These are phyloP conservation scores for Philopedon plagiatum DNA, from an alignment of 2,888 invertebrate genomes.

Conservation along the genomic window DNA sequence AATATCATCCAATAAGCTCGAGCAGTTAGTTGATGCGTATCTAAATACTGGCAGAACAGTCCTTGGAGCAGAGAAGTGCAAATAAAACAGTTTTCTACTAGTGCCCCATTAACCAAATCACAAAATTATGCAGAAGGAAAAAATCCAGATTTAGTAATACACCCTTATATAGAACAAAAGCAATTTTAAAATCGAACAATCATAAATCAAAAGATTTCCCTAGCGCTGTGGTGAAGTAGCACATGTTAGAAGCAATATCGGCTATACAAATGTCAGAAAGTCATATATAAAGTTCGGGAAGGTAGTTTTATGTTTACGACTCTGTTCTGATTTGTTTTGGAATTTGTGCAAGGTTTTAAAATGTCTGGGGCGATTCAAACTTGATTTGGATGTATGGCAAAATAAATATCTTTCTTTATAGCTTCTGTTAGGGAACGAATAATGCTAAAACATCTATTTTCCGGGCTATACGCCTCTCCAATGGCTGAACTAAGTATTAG, in stretches of 20 bases:
- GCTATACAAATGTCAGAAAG: conserved; percentile 43
- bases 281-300: conserved; percentile 43
- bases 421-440: no score
- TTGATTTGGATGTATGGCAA: no score
- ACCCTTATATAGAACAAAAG: conserved; percentile 10
- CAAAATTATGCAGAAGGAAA: not conserved
- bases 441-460: no score
- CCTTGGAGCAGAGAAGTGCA: no score
- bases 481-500: no score
- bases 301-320: conserved; percentile 43
- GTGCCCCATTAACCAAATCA: not conserved
- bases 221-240: conserved; percentile 37
- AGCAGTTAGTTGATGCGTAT: no score
- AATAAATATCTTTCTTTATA: no score
- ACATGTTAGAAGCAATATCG: conserved; percentile 48
- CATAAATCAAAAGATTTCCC: conserved; percentile 50
- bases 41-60: no score
- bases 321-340: conserved; percentile 36
- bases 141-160: not conserved
- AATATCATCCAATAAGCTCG: no score
- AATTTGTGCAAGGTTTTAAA: conserved; percentile 10
- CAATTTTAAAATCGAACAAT: conserved; percentile 45
- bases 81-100: not conserved
- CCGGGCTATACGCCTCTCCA: no score
- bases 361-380: not conserved